Conservation (phyloP, 2,797 vertebrate species). For the Esox lucius region DNA sequence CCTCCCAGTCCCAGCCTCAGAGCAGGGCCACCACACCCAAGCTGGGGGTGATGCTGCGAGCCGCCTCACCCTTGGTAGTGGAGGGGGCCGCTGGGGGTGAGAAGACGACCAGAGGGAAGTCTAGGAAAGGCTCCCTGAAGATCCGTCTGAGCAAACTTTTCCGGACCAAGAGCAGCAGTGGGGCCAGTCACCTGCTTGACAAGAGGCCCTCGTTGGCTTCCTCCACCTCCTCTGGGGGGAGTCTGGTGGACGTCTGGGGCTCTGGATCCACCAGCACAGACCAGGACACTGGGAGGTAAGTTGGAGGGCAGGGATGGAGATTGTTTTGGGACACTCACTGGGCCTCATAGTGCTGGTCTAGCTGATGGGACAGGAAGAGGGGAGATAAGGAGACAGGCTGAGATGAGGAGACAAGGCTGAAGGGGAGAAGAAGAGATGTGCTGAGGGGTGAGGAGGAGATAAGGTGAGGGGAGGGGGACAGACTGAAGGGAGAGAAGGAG, state of each 20-base stretch:
- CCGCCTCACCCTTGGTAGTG: conserved; percentile 58
- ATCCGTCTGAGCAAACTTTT: conserved; percentile 85
- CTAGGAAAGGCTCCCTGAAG: conserved; percentile 80
- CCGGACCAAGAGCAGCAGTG: conserved; percentile 80
- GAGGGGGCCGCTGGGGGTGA: conserved; percentile 44
- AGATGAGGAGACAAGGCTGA: no score
- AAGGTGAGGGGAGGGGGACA: no score
- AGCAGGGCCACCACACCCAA: conserved; percentile 66
- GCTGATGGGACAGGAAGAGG: no score
- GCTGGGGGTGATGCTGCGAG: conserved; percentile 33
- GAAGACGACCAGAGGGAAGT: conserved; percentile 50
- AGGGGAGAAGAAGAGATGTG: no score
- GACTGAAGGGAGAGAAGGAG: no score
- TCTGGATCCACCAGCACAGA: conserved; percentile 73
- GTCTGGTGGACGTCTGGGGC: conserved; percentile 79
- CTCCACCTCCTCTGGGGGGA: conserved; percentile 78
- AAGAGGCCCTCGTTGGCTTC: conserved; percentile 72
- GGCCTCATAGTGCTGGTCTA: background rate
- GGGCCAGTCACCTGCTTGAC: conserved; percentile 63
- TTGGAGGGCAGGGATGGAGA: background rate
- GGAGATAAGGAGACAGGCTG: no score
- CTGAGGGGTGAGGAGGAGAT: no score
- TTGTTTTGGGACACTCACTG: background rate
- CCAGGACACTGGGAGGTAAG: conserved; percentile 76
- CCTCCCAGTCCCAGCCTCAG: conserved; percentile 55